phyloP scores from a whole-genome alignment of 2,888 invertebrate species.

The Patella caerulea region DNA sequence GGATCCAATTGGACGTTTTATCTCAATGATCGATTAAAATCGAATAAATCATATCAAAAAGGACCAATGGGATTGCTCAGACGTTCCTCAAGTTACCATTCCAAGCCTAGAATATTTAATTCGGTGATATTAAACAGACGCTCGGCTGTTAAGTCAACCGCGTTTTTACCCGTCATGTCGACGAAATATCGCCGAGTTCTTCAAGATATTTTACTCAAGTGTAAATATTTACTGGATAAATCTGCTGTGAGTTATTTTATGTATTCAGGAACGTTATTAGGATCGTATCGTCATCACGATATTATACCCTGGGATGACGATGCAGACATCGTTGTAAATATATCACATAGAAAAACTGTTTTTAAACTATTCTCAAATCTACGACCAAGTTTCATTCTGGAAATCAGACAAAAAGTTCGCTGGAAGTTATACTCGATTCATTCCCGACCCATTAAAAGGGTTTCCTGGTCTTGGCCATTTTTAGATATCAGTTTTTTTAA shows the following conservation, averaged over 20 bases:
- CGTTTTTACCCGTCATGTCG: neutral
- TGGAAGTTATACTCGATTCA: conserved; percentile 38
- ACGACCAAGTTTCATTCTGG: conserved; percentile 26
- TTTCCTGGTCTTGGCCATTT: conserved; percentile 42
- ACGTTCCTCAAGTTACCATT: too few species aligned
- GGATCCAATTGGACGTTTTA: too few species aligned
- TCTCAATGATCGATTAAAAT: too few species aligned
- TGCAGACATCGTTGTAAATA: conserved; percentile 36
- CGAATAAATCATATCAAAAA: too few species aligned
- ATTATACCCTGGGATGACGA: conserved; percentile 50
- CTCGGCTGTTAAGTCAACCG: neutral
- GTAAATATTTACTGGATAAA: conserved; percentile 17
- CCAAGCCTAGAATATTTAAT: too few species aligned
- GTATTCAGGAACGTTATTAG: conserved; percentile 42
- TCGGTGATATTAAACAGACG: too few species aligned
- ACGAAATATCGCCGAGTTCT: conserved; percentile 18
- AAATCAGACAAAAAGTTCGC: conserved; percentile 21
- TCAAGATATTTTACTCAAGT: conserved; percentile 15
- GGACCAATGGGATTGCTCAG: too few species aligned
- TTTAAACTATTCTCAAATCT: conserved; percentile 15
- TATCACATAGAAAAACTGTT: conserved; percentile 16
- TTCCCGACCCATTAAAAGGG: conserved; percentile 24
- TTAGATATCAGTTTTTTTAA: conserved; percentile 43
- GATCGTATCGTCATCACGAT: conserved; percentile 44
- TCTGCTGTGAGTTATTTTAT: conserved; percentile 38